Conservation (phyloP, 2,113 vertebrate species). For the Melanerpes aurifrons region DNA sequence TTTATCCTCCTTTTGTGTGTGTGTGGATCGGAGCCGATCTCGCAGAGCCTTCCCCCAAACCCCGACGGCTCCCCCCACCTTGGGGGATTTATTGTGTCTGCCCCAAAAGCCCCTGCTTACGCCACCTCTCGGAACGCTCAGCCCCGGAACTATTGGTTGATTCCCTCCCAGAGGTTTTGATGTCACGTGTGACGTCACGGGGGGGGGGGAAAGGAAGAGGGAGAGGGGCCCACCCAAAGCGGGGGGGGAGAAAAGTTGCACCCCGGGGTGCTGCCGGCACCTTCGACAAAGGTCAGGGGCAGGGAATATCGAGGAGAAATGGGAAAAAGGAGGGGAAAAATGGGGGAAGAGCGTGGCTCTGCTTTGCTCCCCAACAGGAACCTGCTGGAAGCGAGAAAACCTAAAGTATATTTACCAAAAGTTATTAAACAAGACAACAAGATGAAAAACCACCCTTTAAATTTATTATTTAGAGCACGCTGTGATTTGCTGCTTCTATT, state of each 20-base stretch:
- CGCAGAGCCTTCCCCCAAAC: no score
- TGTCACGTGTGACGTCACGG: background rate
- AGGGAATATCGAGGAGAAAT: background rate
- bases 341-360: accelerated
- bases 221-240: background rate
- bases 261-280: background rate
- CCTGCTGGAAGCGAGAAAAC: background rate
- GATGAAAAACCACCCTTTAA: accelerated
- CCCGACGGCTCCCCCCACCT: background rate
- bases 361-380: background rate
- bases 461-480: accelerated
- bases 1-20: no score
- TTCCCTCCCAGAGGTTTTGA: accelerated
- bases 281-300: background rate
- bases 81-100: background rate
- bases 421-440: no score
- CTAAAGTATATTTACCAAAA: no score
- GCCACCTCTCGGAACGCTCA: accelerated
- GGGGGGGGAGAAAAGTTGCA: background rate
- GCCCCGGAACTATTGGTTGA: background rate
- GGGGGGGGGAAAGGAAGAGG: no score
- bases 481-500: accelerated
- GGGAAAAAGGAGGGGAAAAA: background rate
- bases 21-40: no score
- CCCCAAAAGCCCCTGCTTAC: background rate